Conservation (phyloP, 2,113 vertebrate genomes). For the Mesitornis unicolor region DNA sequence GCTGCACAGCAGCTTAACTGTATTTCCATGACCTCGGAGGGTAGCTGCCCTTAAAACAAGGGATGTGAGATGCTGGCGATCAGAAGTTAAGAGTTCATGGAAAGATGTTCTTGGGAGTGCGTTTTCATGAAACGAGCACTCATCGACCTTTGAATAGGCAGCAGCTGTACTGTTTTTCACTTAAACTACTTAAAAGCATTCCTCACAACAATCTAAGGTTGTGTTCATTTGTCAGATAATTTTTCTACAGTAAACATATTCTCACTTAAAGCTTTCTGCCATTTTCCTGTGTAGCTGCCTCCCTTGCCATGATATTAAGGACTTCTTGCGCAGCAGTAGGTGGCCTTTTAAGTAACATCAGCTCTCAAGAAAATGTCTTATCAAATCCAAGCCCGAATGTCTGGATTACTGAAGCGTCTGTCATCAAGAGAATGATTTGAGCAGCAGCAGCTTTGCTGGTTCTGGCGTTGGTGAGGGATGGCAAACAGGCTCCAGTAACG, state of each 20-base stretch:
- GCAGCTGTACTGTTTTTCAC: neutral
- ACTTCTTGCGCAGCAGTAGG: neutral
- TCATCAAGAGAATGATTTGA: neutral
- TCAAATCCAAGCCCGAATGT: neutral
- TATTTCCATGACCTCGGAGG: slow-evolving; percentile 2
- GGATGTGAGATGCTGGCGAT: neutral
- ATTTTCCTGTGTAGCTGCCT: neutral
- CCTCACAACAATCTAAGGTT: neutral
- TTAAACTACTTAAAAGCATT: slow-evolving; percentile 11
- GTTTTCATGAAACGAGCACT: neutral
- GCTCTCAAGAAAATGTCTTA: neutral
- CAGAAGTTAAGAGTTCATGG: slow-evolving; percentile 7
- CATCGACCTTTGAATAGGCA: neutral
- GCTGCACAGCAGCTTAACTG: slow-evolving; percentile 2
- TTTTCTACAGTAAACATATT: neutral
- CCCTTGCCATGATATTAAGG: neutral
- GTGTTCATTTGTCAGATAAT: neutral
- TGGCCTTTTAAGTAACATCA: slow-evolving; percentile 2
- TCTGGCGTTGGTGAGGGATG: neutral
- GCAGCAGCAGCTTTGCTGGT: neutral
- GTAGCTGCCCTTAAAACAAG: neutral
- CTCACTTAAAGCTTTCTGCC: neutral
- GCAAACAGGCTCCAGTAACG: neutral
- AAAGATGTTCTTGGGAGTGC: neutral
- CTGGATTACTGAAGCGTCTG: neutral